Percentiles rank a stretch among this genome's conserved stretches.
These are phyloP conservation scores for Microplitis manilae DNA, from an alignment of 2,888 invertebrate genomes.

Conservation along the genomic window DNA sequence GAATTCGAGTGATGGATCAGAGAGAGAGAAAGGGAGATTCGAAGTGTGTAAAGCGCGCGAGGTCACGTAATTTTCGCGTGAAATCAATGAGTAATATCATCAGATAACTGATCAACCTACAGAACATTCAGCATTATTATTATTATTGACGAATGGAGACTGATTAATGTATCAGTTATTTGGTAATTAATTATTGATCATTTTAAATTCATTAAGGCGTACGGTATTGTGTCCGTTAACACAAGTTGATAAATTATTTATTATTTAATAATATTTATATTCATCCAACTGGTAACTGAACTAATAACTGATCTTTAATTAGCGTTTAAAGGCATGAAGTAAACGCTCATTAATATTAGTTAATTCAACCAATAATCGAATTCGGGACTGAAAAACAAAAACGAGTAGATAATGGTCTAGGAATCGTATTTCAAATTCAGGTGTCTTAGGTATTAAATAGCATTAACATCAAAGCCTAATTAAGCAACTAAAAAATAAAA, in stretches of 20 bases:
- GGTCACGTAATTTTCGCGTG: slow-evolving; percentile 15
- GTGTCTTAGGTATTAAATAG: too few relatives aligned
- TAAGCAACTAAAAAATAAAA: too few relatives aligned
- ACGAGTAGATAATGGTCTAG: too few relatives aligned
- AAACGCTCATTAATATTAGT: too few relatives aligned
- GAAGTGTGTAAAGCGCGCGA: slow-evolving; percentile 3
- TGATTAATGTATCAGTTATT: background rate
- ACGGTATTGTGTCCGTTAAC: background rate
- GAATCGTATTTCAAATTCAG: too few relatives aligned
- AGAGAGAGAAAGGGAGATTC: background rate
- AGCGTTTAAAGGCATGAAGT: too few relatives aligned
- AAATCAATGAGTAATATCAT: background rate
- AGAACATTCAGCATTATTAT: background rate
- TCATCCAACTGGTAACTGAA: background rate
- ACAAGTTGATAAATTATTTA: background rate
- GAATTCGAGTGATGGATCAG: background rate
- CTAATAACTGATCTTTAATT: too few relatives aligned
- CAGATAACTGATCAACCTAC: background rate
- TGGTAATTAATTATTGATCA: background rate
- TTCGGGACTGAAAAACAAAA: too few relatives aligned
- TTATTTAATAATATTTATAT: background rate
- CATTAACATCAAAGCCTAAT: too few relatives aligned
- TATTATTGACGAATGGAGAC: slow-evolving; percentile 3
- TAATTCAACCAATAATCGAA: too few relatives aligned
- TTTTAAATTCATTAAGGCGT: background rate